phyloP scores from a whole-genome alignment of 2,888 invertebrate species.

The Ochropleura leucogaster region DNA sequence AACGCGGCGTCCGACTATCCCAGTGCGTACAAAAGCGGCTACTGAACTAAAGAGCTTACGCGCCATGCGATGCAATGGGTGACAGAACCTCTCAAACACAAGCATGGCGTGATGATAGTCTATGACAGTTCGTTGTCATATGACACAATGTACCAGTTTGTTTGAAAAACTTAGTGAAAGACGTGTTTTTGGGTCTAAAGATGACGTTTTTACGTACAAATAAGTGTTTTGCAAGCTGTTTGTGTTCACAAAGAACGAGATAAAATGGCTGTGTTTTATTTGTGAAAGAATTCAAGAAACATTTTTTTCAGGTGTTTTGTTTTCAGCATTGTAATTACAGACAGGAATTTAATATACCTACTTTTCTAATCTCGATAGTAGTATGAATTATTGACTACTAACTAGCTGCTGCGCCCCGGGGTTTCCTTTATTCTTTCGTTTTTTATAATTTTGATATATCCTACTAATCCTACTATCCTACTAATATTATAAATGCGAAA shows the following conservation, averaged over 20 bases:
- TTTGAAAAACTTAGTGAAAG: slow-evolving; percentile 18
- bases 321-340: no score
- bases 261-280: not conserved
- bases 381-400: no score
- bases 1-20: slow-evolving; percentile 10
- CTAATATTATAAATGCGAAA: no score
- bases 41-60: slow-evolving; percentile 74
- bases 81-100: slow-evolving; percentile 45
- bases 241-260: not conserved
- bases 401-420: no score
- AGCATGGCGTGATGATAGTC: slow-evolving; percentile 32
- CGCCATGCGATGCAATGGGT: slow-evolving; percentile 65
- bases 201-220: slow-evolving; percentile 14
- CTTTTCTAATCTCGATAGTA: no score
- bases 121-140: slow-evolving; percentile 25
- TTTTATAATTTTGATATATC: no score
- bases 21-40: slow-evolving; percentile 66
- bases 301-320: not conserved
- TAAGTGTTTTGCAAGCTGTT: not conserved
- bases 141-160: slow-evolving; percentile 33
- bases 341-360: no score
- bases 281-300: not conserved
- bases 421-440: no score
- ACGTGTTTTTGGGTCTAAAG: slow-evolving; percentile 15
- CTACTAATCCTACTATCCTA: no score